These are phyloP conservation scores for Ceratina australensis DNA, from an alignment of 1,140 invertebrate species.

Conservation along the genomic window DNA sequence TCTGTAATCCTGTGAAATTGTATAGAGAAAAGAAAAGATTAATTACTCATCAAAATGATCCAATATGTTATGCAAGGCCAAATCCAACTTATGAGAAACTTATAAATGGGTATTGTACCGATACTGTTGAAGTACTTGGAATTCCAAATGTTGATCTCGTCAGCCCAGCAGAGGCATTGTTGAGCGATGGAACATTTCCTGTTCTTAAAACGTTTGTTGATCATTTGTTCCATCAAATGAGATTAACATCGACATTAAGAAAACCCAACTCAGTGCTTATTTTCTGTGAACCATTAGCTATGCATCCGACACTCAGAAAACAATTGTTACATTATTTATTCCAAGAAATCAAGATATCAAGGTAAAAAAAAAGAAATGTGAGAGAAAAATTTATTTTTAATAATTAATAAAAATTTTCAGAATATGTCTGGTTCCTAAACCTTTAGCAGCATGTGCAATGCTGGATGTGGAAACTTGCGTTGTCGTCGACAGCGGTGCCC, in stretches of 20 bases:
- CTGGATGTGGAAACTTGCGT: slow-evolving; percentile 79
- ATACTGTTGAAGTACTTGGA: slow-evolving; percentile 75
- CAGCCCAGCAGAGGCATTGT: slow-evolving; percentile 77
- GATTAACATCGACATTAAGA: slow-evolving; percentile 72
- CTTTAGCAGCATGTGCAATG: slow-evolving; percentile 78
- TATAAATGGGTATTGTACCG: slow-evolving; percentile 77
- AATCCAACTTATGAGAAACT: slow-evolving; percentile 78
- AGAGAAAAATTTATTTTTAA: slow-evolving; percentile 6
- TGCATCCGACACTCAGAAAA: slow-evolving; percentile 75
- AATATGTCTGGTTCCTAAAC: slow-evolving; percentile 78
- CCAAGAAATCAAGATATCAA: slow-evolving; percentile 78
- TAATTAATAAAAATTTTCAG: slow-evolving; percentile 62
- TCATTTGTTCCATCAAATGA: slow-evolving; percentile 78
- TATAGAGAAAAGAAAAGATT: slow-evolving; percentile 76
- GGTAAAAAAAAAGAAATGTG: slow-evolving; percentile 61
- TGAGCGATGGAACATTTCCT: slow-evolving; percentile 74
- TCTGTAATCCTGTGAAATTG: slow-evolving; percentile 76
- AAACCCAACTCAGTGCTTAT: slow-evolving; percentile 78
- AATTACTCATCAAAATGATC: slow-evolving; percentile 69
- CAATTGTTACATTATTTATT: slow-evolving; percentile 79
- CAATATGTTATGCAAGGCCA: slow-evolving; percentile 68
- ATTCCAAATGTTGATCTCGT: slow-evolving; percentile 79
- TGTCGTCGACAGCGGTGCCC: slow-evolving; percentile 79
- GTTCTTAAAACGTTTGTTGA: slow-evolving; percentile 77
- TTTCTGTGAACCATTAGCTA: slow-evolving; percentile 78